phyloP scores from a whole-genome alignment of 2,113 vertebrate species.

The Sardina pilchardus region DNA sequence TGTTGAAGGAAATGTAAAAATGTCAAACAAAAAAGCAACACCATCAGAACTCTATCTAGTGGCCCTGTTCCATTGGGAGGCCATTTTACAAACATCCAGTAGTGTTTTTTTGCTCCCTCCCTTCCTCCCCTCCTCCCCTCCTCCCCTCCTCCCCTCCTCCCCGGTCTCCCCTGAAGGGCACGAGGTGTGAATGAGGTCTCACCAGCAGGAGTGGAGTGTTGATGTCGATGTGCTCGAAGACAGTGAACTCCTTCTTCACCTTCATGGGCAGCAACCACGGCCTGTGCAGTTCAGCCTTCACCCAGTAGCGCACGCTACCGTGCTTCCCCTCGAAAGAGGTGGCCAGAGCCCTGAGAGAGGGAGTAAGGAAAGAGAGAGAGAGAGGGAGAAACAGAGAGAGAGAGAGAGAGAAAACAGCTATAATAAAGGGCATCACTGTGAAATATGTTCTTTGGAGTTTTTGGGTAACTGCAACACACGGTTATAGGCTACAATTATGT shows the following conservation, averaged over 20 bases:
- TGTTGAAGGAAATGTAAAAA: not conserved
- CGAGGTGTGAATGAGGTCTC: conserved; percentile 53
- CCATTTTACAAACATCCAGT: no score
- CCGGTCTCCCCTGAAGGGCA: not conserved
- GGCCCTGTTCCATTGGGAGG: not conserved
- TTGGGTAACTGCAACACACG: not conserved
- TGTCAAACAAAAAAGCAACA: not conserved
- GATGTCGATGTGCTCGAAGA: conserved; percentile 99
- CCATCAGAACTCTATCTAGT: not conserved
- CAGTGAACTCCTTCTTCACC: conserved; percentile 99
- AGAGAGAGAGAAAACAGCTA: not conserved
- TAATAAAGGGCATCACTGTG: not conserved
- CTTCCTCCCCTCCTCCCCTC: no score
- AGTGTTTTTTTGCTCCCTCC: no score
- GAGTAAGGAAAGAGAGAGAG: conserved; percentile 50
- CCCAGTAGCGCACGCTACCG: conserved; percentile 98
- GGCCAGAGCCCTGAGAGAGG: conserved; percentile 92
- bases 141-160: no score
- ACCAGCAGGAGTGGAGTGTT: conserved; percentile 99
- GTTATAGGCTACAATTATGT: not conserved
- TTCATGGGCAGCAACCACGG: conserved; percentile 98
- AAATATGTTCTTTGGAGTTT: not conserved
- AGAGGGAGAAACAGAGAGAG: not conserved
- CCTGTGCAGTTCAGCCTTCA: conserved; percentile 98
- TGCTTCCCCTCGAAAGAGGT: conserved; percentile 99